phyloP scores from a whole-genome alignment of 1,140 invertebrate species.

The Lanistes nyassanus region DNA sequence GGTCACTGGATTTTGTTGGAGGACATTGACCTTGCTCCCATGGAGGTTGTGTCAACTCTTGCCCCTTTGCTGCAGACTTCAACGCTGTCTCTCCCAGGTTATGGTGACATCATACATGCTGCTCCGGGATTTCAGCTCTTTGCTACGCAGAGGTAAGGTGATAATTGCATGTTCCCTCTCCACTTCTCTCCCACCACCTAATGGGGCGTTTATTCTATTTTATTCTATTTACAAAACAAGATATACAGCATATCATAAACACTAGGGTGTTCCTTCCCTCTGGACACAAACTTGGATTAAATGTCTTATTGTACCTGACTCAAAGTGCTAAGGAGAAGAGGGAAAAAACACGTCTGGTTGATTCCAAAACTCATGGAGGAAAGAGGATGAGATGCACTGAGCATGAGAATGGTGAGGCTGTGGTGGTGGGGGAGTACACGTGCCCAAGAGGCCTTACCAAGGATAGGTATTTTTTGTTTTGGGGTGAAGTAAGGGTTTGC shows the following conservation, averaged over 20 bases:
- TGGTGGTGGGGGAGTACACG: no score
- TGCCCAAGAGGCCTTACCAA: no score
- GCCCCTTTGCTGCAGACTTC: constrained; percentile 86
- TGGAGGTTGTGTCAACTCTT: constrained; percentile 91
- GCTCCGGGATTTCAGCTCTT: constrained; percentile 90
- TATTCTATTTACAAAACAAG: not conserved
- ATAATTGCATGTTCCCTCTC: not conserved
- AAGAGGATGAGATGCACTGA: no score
- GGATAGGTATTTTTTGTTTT: no score
- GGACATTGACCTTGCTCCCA: constrained; percentile 92
- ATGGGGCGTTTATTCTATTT: not conserved
- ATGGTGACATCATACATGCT: constrained; percentile 81
- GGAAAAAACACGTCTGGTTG: no score
- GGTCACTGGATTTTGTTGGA: constrained; percentile 95
- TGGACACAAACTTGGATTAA: not conserved
- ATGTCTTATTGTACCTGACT: no score
- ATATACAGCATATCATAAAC: not conserved
- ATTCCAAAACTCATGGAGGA: no score
- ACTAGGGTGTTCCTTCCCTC: not conserved
- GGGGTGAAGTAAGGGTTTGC: no score
- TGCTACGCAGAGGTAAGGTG: constrained; percentile 82
- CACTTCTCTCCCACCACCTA: not conserved
- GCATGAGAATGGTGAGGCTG: no score
- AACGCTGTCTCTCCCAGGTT: constrained; percentile 85
- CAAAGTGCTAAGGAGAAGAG: no score